A percentile compares a stretch with the other conserved stretches of the same genome.
phyloP scores from a whole-genome alignment of 2,888 invertebrate species.

The Drosophila anomalipes region DNA sequence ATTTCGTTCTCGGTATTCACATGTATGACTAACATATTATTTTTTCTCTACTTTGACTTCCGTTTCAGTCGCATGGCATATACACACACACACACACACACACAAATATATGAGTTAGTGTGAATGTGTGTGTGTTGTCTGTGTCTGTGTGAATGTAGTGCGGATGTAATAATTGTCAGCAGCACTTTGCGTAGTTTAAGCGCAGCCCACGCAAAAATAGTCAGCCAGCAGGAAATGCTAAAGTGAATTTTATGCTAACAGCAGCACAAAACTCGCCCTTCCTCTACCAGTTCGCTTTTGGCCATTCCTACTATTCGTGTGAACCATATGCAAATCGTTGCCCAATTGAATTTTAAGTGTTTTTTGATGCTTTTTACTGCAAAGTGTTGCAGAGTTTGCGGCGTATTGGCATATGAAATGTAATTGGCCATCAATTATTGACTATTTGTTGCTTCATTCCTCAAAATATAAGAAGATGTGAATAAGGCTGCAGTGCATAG shows the following conservation, averaged over 20 bases:
- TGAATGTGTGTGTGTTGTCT: constrained; percentile 18
- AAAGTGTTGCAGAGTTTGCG: constrained; percentile 41
- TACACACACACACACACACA: constrained; percentile 9
- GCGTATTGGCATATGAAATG: constrained; percentile 39
- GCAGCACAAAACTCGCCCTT: constrained; percentile 25
- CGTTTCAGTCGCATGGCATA: constrained; percentile 35
- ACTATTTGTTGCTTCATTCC: constrained; percentile 20
- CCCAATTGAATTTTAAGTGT: constrained; percentile 58
- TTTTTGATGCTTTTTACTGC: constrained; percentile 42
- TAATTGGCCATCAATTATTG: constrained; percentile 36
- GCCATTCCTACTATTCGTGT: constrained; percentile 1
- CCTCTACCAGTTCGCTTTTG: background rate
- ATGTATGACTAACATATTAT: constrained; percentile 54
- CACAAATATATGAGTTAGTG: constrained; percentile 6
- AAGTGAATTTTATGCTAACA: constrained; percentile 73
- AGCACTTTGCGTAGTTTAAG: constrained; percentile 74
- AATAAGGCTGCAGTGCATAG: background rate
- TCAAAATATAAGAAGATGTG: background rate
- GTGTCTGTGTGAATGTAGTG: constrained; percentile 56
- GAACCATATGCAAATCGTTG: constrained; percentile 49
- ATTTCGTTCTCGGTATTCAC: constrained; percentile 19
- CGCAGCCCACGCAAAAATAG: constrained; percentile 64
- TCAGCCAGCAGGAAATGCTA: constrained; percentile 66
- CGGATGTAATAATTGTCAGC: constrained; percentile 81
- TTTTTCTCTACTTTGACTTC: constrained; percentile 54